Conservation (phyloP, 2,888 invertebrate genomes). For the Drosophila neutralis region DNA sequence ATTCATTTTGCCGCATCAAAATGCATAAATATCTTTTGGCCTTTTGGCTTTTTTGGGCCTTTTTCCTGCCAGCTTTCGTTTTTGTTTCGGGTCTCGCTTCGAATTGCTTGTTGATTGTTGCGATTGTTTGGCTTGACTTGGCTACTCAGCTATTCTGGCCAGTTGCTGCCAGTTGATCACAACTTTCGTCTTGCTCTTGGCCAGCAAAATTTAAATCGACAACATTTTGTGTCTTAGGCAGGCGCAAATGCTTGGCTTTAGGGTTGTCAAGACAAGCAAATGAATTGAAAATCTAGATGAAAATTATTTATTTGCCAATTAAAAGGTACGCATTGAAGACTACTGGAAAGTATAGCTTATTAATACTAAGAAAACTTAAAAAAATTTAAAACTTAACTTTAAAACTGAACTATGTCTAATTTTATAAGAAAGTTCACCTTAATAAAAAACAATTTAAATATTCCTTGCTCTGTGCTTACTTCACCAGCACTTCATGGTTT, state of each 20-base stretch:
- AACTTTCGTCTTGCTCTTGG: constrained; percentile 1
- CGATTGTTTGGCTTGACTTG: constrained; percentile 55
- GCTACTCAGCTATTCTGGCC: constrained; percentile 18
- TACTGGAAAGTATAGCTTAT: background rate
- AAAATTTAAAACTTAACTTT: background rate
- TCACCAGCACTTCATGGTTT: background rate
- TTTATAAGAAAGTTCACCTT: background rate
- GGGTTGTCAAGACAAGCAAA: constrained; percentile 39
- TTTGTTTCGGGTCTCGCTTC: constrained; percentile 39
- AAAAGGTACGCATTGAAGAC: background rate
- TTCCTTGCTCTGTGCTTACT: background rate
- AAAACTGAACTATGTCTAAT: background rate
- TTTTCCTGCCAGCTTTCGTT: constrained; percentile 16
- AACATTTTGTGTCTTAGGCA: constrained; percentile 34
- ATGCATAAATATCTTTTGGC: constrained; percentile 77
- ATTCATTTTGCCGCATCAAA: constrained; percentile 84
- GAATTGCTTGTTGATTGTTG: constrained; percentile 75
- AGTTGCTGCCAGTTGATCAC: constrained; percentile 8
- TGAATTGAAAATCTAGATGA: background rate
- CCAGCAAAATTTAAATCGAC: constrained; percentile 59
- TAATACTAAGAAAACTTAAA: background rate
- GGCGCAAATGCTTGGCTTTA: constrained; percentile 35
- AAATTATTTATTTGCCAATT: background rate
- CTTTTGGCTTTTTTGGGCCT: constrained; percentile 33
- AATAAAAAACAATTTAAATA: too few species aligned